Base-by-base conservation (phyloP, 1,140 invertebrate genomes). In the Bombus ignitus region DNA sequence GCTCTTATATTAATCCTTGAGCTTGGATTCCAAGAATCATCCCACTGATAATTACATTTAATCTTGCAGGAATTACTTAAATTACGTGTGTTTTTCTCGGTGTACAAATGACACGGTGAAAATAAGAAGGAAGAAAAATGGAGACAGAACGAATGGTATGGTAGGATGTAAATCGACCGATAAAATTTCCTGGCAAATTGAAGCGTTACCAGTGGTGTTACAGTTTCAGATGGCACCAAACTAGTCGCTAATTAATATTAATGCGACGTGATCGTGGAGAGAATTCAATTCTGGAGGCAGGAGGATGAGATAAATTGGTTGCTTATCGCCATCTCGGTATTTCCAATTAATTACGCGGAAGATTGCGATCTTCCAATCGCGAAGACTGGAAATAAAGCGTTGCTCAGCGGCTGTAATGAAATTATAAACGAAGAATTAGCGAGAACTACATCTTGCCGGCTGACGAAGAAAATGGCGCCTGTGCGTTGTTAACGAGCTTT, bases 161-260 rank as follows among this genome's bases (percentile, higher is more conserved):
- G 53, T 8, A 3, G 28, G 22, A 73, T 73, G 68, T 81, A 42
- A 83, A 70, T 42, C 74, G 62, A 3, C 35, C 37, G 62, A 70
- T 42, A 70, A 70, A 53, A 57, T 83, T 78, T 39, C 22, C 28
- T 12, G 13, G 76, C 28, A 80, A 85, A 85, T 85, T 85, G 77
- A 85, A 85, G 83, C 77, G 83, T 85, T 83, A 83, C 42, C 39
- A 12, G 37, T 22, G 81, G 71, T 42, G 81, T 83, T 85, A 85
- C 83, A 85, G 66, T 85, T 85, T 85, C 83, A 80, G 57, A 85
- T 80, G 83, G 83, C 68, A 80, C 68, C 53, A 68, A 35, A 77
- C 76, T 85, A 85, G 83, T 72, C 65, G 83, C 83, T 85, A 85
- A 85, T 85, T 85, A 85, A 85, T 85, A 85, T 85, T 85, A 85